Evolutionary conservation across 92 coral and sea anemone genomes (phyloP).

Genomic region (Epizoanthus stellaris): DNA sequence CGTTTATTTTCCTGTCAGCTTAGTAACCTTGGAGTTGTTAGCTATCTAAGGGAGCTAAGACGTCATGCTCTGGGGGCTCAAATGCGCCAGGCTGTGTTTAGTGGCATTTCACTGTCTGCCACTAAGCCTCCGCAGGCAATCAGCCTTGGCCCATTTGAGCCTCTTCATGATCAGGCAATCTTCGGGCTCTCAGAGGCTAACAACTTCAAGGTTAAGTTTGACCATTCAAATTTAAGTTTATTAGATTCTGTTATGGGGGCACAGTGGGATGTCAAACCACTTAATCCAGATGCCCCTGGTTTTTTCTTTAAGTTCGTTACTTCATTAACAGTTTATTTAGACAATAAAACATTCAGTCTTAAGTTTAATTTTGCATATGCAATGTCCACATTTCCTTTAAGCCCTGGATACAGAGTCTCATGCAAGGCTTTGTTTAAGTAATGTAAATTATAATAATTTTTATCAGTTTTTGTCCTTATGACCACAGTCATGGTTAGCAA

Average conservation of each 20-base stretch:
- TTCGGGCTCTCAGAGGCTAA: no score
- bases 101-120: neutral
- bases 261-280: constrained; percentile 37
- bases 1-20: constrained; percentile 5
- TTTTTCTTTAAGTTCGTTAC: constrained; percentile 57
- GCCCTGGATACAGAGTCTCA: constrained; percentile 24
- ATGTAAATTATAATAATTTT: neutral
- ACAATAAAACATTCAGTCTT: constrained; percentile 36
- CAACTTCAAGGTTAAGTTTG: no score
- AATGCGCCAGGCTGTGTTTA: no score
- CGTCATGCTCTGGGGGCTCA: no score
- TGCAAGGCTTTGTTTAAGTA: neutral
- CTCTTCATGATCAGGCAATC: no score
- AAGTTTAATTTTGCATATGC: constrained; percentile 50
- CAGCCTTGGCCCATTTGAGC: no score
- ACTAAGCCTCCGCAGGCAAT: no score
- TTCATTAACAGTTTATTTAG: constrained; percentile 36
- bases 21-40: neutral
- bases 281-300: constrained; percentile 25
- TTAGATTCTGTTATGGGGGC: constrained; percentile 26
- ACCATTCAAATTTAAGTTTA: constrained; percentile 9
- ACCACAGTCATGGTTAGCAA: no score
- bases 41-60: neutral
- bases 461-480: no score
- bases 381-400: constrained; percentile 47